A percentile compares a stretch with the other conserved stretches of the same genome.
phyloP scores from a whole-genome alignment of 2,888 invertebrate genomes.

The Dendrolimus houi region DNA sequence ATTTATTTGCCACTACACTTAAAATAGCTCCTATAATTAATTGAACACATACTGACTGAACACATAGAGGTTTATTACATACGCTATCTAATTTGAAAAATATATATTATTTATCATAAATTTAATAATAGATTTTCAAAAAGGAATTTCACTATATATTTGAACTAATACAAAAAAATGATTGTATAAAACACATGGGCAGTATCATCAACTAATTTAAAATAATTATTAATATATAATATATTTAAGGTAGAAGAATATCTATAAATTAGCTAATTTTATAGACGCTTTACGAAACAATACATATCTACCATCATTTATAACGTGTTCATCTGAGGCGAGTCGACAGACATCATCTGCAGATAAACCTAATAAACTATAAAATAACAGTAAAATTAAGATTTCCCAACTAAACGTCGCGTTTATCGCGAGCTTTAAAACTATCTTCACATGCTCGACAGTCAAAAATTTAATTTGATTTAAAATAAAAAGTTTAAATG shows the following conservation, averaged over 20 bases:
- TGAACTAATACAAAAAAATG: slow-evolving; percentile 53
- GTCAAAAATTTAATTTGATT: slow-evolving; percentile 6
- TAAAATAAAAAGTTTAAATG: slow-evolving; percentile 3
- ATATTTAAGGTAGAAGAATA: slow-evolving; percentile 31
- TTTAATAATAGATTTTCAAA: slow-evolving; percentile 34
- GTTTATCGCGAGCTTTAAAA: neutral
- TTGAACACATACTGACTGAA: slow-evolving; percentile 66
- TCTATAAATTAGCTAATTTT: slow-evolving; percentile 45
- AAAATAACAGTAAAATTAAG: slow-evolving; percentile 6
- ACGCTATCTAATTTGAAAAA: slow-evolving; percentile 18
- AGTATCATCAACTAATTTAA: slow-evolving; percentile 31
- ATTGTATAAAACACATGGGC: slow-evolving; percentile 35
- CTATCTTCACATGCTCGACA: neutral
- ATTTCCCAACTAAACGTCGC: slow-evolving; percentile 4
- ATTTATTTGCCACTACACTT: slow-evolving; percentile 14
- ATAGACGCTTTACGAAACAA: slow-evolving; percentile 21
- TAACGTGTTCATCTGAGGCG: neutral
- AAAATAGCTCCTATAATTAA: slow-evolving; percentile 33
- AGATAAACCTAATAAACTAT: slow-evolving; percentile 4
- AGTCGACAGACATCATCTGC: neutral
- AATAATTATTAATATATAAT: slow-evolving; percentile 28
- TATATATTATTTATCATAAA: slow-evolving; percentile 17
- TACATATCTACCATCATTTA: slow-evolving; percentile 6
- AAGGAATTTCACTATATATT: slow-evolving; percentile 61
- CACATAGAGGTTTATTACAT: slow-evolving; percentile 34